These are phyloP conservation scores for Leucophenga maculata DNA, from an alignment of 2,888 invertebrate genomes.

Conservation along the genomic window DNA sequence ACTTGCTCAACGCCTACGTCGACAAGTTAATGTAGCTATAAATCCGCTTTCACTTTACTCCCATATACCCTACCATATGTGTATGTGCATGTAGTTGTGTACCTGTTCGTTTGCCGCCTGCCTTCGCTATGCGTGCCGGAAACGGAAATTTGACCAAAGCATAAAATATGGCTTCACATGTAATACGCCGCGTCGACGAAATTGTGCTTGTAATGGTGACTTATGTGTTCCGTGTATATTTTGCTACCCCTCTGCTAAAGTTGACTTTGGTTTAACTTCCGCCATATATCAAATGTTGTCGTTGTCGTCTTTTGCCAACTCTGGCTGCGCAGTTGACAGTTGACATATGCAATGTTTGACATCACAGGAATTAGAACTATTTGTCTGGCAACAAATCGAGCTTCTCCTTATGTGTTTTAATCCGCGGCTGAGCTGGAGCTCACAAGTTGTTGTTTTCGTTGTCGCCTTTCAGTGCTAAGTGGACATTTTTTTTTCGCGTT, in stretches of 20 bases:
- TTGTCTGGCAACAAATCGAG: slow-evolving; percentile 55
- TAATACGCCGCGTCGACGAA: slow-evolving; percentile 25
- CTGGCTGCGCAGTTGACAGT: slow-evolving; percentile 50
- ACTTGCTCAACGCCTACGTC: background rate
- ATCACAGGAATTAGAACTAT: slow-evolving; percentile 60
- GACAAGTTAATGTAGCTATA: slow-evolving; percentile 16
- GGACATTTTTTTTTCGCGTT: no score
- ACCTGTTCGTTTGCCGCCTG: no score
- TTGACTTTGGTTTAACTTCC: background rate
- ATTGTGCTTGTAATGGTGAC: slow-evolving; percentile 63
- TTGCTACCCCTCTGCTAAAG: background rate
- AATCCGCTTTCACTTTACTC: background rate
- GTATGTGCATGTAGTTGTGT: background rate
- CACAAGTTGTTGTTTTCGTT: slow-evolving; percentile 3
- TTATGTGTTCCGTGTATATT: slow-evolving; percentile 37
- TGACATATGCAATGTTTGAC: slow-evolving; percentile 62
- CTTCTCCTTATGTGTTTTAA: background rate
- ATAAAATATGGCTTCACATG: slow-evolving; percentile 46
- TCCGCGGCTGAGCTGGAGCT: slow-evolving; percentile 2
- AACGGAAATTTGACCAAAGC: slow-evolving; percentile 50
- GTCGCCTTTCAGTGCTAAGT: no score
- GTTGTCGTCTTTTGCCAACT: slow-evolving; percentile 5
- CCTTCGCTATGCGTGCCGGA: slow-evolving; percentile 26
- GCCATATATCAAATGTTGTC: slow-evolving; percentile 13
- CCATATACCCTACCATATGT: no score